Base-by-base conservation (phyloP, 1,140 invertebrate genomes). In the Drosophila carrolli region DNA sequence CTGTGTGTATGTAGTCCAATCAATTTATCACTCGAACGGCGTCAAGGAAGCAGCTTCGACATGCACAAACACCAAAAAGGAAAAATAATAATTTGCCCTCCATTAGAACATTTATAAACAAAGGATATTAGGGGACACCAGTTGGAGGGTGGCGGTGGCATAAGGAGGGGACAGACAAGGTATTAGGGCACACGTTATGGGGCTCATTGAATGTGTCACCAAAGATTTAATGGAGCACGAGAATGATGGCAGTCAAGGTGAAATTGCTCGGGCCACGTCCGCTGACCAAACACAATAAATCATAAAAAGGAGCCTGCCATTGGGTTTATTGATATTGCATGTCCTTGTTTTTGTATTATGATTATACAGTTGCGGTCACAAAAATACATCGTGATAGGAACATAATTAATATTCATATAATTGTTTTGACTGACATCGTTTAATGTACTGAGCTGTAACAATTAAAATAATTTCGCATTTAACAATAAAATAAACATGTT, bases 51-150 rank as follows among this genome's bases (percentile, higher is more conserved):
- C 65, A 78, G 82, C 78, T 71, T 67, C 54, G 47, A 63, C 67
- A 71, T 72, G 54, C 66, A 71, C 66, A 72, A 72, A 72, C 66
- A 59, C 66, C 68, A 57, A 56, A 63, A 41, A 58, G 63, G 46
- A 78, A 67, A 67, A 68, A 81, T 75, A 83, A 91, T 91, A 88
- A 90, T 83, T 86, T 86, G 61, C 55, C 67, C 62, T 65, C 85
- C 77, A 90, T 90, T 90, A 91, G 82, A 80, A 72, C 82, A 90
- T 91, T 90, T 90, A 90, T 91, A 91, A 90, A 90, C 86, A 90
- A 91, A 80, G 86, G 79, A 82, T 91, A 90, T 90, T 80, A 90
- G 75, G 75, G 55, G 19, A 2, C 19, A 19, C 19, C 1, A 19
- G 2, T 1, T 19, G 19, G 19, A 1, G 1, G 19, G 19, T 37